Conservation (phyloP, 2,113 vertebrate genomes). For the Melozone crissalis region DNA sequence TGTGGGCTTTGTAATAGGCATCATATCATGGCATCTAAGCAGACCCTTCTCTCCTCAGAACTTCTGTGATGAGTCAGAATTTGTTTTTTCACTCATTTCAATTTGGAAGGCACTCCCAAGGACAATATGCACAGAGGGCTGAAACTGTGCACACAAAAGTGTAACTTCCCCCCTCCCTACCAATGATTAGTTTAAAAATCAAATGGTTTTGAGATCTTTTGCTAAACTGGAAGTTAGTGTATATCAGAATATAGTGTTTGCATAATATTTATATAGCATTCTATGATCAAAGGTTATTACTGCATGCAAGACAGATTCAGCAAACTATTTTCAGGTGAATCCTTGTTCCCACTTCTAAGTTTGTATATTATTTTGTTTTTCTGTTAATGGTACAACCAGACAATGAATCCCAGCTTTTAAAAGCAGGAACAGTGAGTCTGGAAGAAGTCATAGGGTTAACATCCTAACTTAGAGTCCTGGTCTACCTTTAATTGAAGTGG, state of each 20-base stretch:
- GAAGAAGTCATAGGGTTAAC: constrained; percentile 54
- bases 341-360: not conserved
- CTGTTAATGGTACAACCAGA: not conserved
- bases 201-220: not conserved
- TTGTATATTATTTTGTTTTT: not conserved
- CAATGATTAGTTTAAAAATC: not conserved
- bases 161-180: not conserved
- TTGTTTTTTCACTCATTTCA: not conserved
- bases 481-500: constrained; percentile 59
- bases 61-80: not conserved
- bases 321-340: not conserved
- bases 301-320: not conserved
- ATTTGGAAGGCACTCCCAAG: not conserved
- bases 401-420: not conserved
- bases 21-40: fast-evolving
- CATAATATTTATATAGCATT: not conserved
- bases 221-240: not conserved
- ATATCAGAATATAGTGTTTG: not conserved
- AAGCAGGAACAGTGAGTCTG: not conserved
- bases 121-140: not conserved
- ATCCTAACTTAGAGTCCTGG: constrained; percentile 2
- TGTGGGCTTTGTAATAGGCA: not conserved
- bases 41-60: not conserved
- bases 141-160: fast-evolving
- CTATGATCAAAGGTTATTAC: not conserved